Base-by-base conservation (phyloP, 2,888 invertebrate species). In the Rhagophthalmus giganteus region DNA sequence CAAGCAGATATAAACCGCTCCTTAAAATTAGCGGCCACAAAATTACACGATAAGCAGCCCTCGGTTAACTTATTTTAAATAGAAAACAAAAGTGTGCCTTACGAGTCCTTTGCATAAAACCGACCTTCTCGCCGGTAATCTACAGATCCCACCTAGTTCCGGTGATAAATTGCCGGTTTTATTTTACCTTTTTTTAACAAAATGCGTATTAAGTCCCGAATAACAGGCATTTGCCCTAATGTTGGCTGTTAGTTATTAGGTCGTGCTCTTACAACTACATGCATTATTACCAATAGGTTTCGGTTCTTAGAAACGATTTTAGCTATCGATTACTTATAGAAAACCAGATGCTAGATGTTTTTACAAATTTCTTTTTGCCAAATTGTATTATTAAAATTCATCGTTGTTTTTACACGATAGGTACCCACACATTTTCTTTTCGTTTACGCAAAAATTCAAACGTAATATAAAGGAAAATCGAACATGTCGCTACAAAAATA, bases 81-180 rank as follows among this genome's bases (percentile, higher is more conserved):
- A 15, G 40, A 38, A 37, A 25, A 28, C 35, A 16, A 55, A 48
- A 39, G 26, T 47, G 39, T 12, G 11, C 53, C 53, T 48, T 48
- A 44, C 33, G 32, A 15, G 11, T 12, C 20, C 32, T 44, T 20
- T 34, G 14, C 53, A 39, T 53, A 53, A 44, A 32, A 44, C 10
- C 20, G 10, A 5, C 27, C 2, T 6, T 34, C 25, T 12, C 11
- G 20, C 45, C 34, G 33, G 46, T 56, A 47, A 52, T 51, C 48
- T 27, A 44, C 35, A 35, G 30, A 62, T 53, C 52, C 66, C 68
- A 66, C 71, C 70, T 61, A 64, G 68, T 71, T 71, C 70, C 71
- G 71, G 68, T 62, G 53, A 60, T 59, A 67, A 70, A 71, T 69
- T 68, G 64, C 59, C 49, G 68, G 71, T 70, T 70, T 70, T 69